Base-by-base conservation (phyloP, 2,113 vertebrate genomes). In the Opisthocomus hoazin region DNA sequence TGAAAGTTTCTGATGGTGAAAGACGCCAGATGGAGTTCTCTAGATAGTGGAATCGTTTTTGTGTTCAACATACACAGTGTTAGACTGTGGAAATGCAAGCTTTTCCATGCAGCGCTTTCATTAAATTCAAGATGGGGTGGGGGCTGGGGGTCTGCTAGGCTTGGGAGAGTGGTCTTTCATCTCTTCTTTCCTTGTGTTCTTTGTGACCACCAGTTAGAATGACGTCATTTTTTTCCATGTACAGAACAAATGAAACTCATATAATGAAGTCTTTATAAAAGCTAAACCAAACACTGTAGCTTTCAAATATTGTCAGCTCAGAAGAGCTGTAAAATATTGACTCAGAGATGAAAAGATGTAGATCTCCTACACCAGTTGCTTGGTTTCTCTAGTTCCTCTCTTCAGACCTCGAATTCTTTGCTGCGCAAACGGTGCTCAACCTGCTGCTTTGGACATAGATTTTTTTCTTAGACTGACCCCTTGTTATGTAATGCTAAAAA, bases 401-500 rank as follows among this genome's bases (percentile, higher is more conserved):
- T 85, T 85, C n/a, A 57, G 83, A 84, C 37, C 69, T 84, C 30
- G 83, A 30, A 75, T 93, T 87, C 51, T 84, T 89, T 60, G 77
- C 69, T 87, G 86, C 23, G 30, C 46, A 83, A 57, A 81, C 77
- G 96, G 64, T 63, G 45, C 45, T 93, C 73, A 96, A 97, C 96
- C 97, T 98, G 96, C 73, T 97, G 79, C 93, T 97, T 89, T 94
- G 86, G 75, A 82, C 87, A 87, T 61, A 46, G 10, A 20, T 65
- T 78, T 60, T 91, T 84, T 85, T 82, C 89, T 96, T 71, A 83
- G 97, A 97, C 92, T 94, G 89, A 84, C 66, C 92, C 84, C 91
- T 90, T 95, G 96, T 98, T 98, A 98, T 98, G 96, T 98, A 98
- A 98, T 96, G 85, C 85, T 97, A 96, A 97, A 97, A 97, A 97